Conservation (phyloP, 2,888 invertebrate species). For the Amaurobius ferox region DNA sequence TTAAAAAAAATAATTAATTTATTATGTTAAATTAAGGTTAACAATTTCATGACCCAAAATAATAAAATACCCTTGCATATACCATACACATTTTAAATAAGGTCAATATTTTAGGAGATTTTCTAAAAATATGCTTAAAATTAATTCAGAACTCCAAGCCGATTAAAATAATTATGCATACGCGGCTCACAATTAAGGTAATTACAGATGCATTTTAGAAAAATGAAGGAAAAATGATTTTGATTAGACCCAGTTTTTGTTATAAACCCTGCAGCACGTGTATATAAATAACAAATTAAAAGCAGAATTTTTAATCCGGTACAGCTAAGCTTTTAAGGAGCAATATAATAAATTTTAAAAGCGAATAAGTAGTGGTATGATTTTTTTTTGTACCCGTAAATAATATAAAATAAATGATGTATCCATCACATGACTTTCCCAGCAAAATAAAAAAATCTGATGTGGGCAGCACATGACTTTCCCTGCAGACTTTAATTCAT, state of each 20-base stretch:
- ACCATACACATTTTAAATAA: neutral
- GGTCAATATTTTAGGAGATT: neutral
- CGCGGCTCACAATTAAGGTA: conserved; percentile 13
- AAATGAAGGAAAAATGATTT: conserved; percentile 9
- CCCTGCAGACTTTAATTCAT: too few species aligned
- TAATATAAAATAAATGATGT: too few species aligned
- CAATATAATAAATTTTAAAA: neutral
- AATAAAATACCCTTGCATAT: neutral
- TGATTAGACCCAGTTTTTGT: neutral
- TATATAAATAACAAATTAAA: conserved; percentile 11
- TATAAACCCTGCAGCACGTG: neutral
- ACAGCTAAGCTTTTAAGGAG: neutral
- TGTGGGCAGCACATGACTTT: too few species aligned
- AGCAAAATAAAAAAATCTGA: too few species aligned
- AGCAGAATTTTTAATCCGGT: conserved; percentile 1
- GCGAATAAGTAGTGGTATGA: too few species aligned
- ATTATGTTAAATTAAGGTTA: neutral
- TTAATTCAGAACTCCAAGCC: neutral
- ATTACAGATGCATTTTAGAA: conserved; percentile 14
- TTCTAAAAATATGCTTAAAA: conserved; percentile 12
- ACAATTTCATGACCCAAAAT: neutral
- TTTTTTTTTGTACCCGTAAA: too few species aligned
- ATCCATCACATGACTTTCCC: too few species aligned
- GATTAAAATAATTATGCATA: conserved; percentile 18
- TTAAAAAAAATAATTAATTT: too few species aligned